Evolutionary conservation across 2,888 invertebrate species (phyloP).

Genomic region (Elmis aenea): DNA sequence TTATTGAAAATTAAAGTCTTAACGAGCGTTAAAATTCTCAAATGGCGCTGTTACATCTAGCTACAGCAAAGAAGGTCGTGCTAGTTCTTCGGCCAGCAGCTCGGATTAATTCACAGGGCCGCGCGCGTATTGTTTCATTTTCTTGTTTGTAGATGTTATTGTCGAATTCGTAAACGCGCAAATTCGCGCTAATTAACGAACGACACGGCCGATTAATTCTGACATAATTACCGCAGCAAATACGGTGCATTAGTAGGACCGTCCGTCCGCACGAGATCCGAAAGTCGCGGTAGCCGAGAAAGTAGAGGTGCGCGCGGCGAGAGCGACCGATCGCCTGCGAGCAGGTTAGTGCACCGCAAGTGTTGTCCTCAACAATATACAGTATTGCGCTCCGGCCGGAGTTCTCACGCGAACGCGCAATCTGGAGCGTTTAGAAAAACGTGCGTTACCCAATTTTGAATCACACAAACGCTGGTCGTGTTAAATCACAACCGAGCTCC

Average conservation of each 20-base stretch:
- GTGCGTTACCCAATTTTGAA: too few species aligned
- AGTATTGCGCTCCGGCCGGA: conserved; percentile 9
- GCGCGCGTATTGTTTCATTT: not conserved
- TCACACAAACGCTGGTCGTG: too few species aligned
- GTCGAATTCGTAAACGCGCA: conserved; percentile 1
- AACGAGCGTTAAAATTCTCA: too few species aligned
- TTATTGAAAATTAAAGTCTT: too few species aligned
- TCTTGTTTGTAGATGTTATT: not conserved
- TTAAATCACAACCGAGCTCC: too few species aligned
- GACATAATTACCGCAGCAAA: too few species aligned
- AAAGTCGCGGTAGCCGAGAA: conserved; percentile 28
- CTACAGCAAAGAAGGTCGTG: too few species aligned
- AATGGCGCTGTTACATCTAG: too few species aligned
- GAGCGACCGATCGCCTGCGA: conserved; percentile 25
- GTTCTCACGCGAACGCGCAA: conserved; percentile 11
- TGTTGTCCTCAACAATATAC: too few species aligned
- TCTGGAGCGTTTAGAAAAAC: conserved; percentile 7
- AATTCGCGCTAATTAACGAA: conserved; percentile 6
- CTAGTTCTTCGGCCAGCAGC: too few species aligned
- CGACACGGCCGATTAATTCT: conserved; percentile 7
- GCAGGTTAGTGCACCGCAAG: conserved; percentile 42
- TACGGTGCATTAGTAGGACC: not conserved
- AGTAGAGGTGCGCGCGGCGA: conserved; percentile 29
- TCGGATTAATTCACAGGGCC: too few species aligned
- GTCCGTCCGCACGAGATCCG: conserved; percentile 6